Evolutionary conservation across 2,888 invertebrate species (phyloP), one percentile per base, ranked within the genome.

Genomic region (Ormyrus thymus): DNA sequence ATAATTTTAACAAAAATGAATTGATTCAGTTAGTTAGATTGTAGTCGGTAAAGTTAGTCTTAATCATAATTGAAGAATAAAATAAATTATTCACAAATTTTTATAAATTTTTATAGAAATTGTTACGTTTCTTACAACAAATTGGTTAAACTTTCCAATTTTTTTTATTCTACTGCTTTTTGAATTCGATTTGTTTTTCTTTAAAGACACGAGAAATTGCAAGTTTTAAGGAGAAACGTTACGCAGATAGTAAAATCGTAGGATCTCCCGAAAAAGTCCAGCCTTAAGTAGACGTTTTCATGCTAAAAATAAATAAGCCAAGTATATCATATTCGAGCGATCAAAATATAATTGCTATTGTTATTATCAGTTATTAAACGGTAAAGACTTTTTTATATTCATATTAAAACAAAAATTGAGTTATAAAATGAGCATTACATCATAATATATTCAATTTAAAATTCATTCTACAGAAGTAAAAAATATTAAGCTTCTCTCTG

Each of bases 1-100:
- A 77, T 53, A 66, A 77, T 15, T 46, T 65, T 58, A 66, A 77
- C 9, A 65, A 1, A 69, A 76, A 6, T 51, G 29, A 13, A 74
- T 58, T 50, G 66, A 50, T 65, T 66, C 58, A 15, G 8, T 62
- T 53, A n/a, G 10, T 66, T 65, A 15, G 11, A 55, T 53, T 8
- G 10, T 72, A 15, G 11, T 29, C 5, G n/a, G 15, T n/a, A n/a
- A 62, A 72, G 43, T 50, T 51, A 11, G 43, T 59, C 48, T 10
- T 55, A 58, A 43, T 51, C 4, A 43, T 66, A 51, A 51, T 10
- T 15, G 4, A 48, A 51, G 46, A 66, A 8, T 43, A 50, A 50
- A 29, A 15, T 15, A 72, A 62, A 62, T 53, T 45, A 59, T 75
- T 9, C 59, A 66, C 13, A 53, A 66, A 73, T n/a, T 73, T 75